Evolutionary conservation across 2,888 invertebrate species (phyloP).

Genomic region (Gryllus longicercus): DNA sequence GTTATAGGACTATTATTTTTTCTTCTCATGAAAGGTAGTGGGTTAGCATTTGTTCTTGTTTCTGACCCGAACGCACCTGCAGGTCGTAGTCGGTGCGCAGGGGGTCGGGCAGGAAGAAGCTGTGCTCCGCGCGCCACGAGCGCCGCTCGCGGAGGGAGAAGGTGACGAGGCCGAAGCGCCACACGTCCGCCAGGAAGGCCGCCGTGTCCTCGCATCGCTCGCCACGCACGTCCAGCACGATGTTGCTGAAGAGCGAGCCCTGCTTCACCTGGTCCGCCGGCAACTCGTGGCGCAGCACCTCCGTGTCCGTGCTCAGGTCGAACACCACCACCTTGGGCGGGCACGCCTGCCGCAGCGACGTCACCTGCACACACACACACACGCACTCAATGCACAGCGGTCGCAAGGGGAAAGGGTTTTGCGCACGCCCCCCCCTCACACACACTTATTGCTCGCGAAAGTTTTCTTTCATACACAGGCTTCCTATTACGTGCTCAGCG

Average conservation of each 20-base stretch:
- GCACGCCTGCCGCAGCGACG: constrained; percentile 53
- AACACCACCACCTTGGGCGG: constrained; percentile 63
- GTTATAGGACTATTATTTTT: too few relatives aligned
- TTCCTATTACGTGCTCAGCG: too few relatives aligned
- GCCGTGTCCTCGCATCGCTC: constrained; percentile 65
- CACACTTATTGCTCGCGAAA: too few relatives aligned
- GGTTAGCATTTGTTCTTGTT: neutral
- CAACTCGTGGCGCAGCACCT: constrained; percentile 63
- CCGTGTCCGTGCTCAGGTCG: constrained; percentile 65
- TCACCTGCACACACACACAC: constrained; percentile 30
- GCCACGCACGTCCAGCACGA: constrained; percentile 67
- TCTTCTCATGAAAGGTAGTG: too few relatives aligned
- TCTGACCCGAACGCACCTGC: constrained; percentile 69
- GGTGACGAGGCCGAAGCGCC: constrained; percentile 66
- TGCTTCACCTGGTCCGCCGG: constrained; percentile 56
- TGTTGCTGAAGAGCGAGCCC: constrained; percentile 70
- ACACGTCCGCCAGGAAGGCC: constrained; percentile 69
- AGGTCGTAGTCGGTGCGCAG: constrained; percentile 69
- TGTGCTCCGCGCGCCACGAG: constrained; percentile 72
- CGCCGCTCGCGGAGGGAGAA: constrained; percentile 69
- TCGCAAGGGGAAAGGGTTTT: neutral
- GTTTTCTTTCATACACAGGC: too few relatives aligned
- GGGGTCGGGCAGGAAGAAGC: constrained; percentile 69
- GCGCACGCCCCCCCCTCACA: too few relatives aligned
- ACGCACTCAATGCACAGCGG: too few relatives aligned